Base-by-base conservation (phyloP, 2,113 vertebrate genomes). In the Triplophysa dalaica region DNA sequence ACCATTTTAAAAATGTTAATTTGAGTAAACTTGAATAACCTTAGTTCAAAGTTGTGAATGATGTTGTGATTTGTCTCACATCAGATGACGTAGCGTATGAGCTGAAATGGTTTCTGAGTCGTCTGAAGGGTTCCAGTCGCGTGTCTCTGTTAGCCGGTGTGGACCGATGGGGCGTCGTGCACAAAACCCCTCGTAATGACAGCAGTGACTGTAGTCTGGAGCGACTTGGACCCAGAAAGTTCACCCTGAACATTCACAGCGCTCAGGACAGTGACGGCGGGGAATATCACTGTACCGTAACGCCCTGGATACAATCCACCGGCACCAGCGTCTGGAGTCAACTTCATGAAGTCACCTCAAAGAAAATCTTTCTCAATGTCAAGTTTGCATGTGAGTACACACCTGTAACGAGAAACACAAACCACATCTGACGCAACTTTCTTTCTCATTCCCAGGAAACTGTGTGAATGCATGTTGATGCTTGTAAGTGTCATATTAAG, bases 81-180 rank as follows among this genome's bases (percentile, higher is more conserved):
- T 0, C 81, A 98, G 97, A 95, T 8, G 92, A 96, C 66, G 88
- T 97, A 91, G 91, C 93, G 0, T 98, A 96, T 0, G 95, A 97
- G 3, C 94, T 98, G 74, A 92, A 89, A 66, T 99, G 97, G 97
- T 95, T 94, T 79, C 94, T 93, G 1, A 92, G 93, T 29, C 86
- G 90, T 29, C 93, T 94, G 69, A 92, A 93, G 0, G 87, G 91
- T 0, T 85, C 91, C 78, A 89, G 87, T 1, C 84, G 90, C 0
- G 7, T 3, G 33, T 5, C 88, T 56, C 83, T 92, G 63, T 86
- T 99, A 77, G 93, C 91, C 26, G 91, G 88, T 0, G 74, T 97
- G 33, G 95, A 97, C 89, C 92, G 94, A 45, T 95, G 90, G 54
- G 96, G 96, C 0, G 88, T 97, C 0, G 91, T 97, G 76, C 89